A percentile compares a stretch with the other conserved stretches of the same genome.
Conservation (phyloP, 1,140 invertebrate genomes). For the Physella acuta region DNA sequence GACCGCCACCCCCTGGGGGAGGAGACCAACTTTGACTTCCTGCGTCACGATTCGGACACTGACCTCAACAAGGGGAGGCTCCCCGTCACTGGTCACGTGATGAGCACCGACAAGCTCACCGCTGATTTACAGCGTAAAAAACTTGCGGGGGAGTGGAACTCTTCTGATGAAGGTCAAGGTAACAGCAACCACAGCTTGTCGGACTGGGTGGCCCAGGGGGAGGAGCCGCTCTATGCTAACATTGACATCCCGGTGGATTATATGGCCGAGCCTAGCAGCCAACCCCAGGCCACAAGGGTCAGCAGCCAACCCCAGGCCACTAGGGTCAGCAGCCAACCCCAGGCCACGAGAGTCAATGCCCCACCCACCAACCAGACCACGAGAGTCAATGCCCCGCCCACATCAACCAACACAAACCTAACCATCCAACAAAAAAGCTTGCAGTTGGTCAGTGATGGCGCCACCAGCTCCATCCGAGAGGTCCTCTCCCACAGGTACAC, state of each 20-base stretch:
- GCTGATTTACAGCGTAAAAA: neutral
- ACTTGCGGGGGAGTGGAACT: neutral
- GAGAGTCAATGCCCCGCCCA: neutral
- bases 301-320: neutral
- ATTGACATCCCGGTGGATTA: constrained; percentile 13
- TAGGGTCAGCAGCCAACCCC: neutral
- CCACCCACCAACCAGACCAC: neutral
- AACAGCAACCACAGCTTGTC: neutral
- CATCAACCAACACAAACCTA: too few relatives aligned
- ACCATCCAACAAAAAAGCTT: constrained; percentile 37
- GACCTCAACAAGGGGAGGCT: neutral
- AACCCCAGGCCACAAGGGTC: neutral
- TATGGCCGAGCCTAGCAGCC: neutral
- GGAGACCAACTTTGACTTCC: constrained; percentile 30
- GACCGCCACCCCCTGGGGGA: constrained; percentile 1
- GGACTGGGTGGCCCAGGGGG: neutral
- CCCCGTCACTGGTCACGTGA: neutral
- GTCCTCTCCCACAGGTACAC: constrained; percentile 44
- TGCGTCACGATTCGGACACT: neutral
- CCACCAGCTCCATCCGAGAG: constrained; percentile 39
- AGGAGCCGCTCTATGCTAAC: neutral
- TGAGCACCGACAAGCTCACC: neutral
- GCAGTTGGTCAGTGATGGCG: constrained; percentile 38
- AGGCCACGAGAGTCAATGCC: neutral
- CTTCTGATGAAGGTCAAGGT: neutral